A percentile compares a stretch with the other conserved stretches of the same genome.
Evolutionary conservation across 2,888 invertebrate species (phyloP).

Genomic region (Platerodrilus igneus): DNA sequence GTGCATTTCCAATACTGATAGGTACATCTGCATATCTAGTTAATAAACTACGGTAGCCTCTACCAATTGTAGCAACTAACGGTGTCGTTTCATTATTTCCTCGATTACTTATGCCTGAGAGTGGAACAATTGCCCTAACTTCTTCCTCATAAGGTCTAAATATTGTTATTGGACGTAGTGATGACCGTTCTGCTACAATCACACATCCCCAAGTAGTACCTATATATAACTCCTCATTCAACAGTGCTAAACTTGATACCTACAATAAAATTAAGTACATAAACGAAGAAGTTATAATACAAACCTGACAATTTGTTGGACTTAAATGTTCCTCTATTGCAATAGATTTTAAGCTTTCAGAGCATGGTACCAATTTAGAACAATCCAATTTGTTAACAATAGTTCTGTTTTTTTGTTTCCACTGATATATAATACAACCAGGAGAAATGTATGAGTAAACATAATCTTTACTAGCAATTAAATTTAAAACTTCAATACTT

Average conservation of each 20-base stretch:
- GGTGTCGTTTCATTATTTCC: slow-evolving; percentile 47
- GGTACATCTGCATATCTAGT: slow-evolving; percentile 58
- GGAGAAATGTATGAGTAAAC: slow-evolving; percentile 83
- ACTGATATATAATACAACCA: slow-evolving; percentile 84
- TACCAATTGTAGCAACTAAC: slow-evolving; percentile 73
- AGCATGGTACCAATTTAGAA: slow-evolving; percentile 86
- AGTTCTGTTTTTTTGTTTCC: slow-evolving; percentile 65
- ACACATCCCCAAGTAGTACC: slow-evolving; percentile 96
- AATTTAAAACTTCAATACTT: slow-evolving; percentile 64
- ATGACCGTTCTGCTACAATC: slow-evolving; percentile 77
- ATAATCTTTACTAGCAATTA: slow-evolving; percentile 58
- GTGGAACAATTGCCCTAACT: slow-evolving; percentile 60
- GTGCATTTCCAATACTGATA: slow-evolving; percentile 42
- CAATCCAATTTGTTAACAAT: slow-evolving; percentile 81
- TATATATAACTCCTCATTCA: slow-evolving; percentile 71
- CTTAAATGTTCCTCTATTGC: slow-evolving; percentile 83
- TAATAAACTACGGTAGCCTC: slow-evolving; percentile 76
- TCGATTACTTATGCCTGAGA: slow-evolving; percentile 48
- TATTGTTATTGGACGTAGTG: slow-evolving; percentile 83
- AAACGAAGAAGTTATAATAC: slow-evolving; percentile 19
- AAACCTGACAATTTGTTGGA: slow-evolving; percentile 69
- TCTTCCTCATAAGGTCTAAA: slow-evolving; percentile 87
- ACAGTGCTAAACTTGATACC: slow-evolving; percentile 66
- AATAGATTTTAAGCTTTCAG: slow-evolving; percentile 86
- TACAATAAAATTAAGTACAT: slow-evolving; percentile 34